Conservation (phyloP, 2,113 vertebrate species). For the Cottus gobio region DNA sequence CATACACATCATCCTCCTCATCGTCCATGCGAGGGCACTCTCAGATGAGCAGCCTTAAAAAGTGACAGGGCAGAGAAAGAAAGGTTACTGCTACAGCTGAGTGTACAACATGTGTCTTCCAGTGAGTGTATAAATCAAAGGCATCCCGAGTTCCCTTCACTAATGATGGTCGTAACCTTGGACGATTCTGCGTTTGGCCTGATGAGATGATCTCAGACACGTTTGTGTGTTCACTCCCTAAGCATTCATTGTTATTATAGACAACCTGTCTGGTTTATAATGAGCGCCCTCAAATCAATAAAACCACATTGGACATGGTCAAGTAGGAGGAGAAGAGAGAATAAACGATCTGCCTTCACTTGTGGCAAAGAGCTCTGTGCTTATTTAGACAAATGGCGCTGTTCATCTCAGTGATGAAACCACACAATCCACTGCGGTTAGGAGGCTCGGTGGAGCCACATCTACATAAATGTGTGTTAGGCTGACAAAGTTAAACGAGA, state of each 20-base stretch:
- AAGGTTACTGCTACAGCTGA: neutral
- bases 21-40: conserved; percentile 83
- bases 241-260: conserved; percentile 58
- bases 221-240: conserved; percentile 37
- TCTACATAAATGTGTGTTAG: conserved; percentile 67
- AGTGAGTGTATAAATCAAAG: conserved; percentile 13
- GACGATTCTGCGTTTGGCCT: conserved; percentile 30
- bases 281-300: conserved; percentile 65
- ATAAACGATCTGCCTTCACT: conserved; percentile 43
- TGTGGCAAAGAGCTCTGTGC: conserved; percentile 53
- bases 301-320: conserved; percentile 65
- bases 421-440: conserved; percentile 71
- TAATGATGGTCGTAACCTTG: conserved; percentile 38
- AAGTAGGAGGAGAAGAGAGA: conserved; percentile 11
- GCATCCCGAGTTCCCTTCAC: neutral
- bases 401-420: conserved; percentile 75
- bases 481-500: conserved; percentile 44
- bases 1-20: conserved; percentile 86
- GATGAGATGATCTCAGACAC: conserved; percentile 64
- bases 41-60: conserved; percentile 63
- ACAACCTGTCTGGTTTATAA: conserved; percentile 67
- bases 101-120: neutral
- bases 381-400: conserved; percentile 77
- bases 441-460: conserved; percentile 56
- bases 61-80: neutral